Base-by-base conservation (phyloP, 2,113 vertebrate species). In the Chaetorhynchus papuensis region DNA sequence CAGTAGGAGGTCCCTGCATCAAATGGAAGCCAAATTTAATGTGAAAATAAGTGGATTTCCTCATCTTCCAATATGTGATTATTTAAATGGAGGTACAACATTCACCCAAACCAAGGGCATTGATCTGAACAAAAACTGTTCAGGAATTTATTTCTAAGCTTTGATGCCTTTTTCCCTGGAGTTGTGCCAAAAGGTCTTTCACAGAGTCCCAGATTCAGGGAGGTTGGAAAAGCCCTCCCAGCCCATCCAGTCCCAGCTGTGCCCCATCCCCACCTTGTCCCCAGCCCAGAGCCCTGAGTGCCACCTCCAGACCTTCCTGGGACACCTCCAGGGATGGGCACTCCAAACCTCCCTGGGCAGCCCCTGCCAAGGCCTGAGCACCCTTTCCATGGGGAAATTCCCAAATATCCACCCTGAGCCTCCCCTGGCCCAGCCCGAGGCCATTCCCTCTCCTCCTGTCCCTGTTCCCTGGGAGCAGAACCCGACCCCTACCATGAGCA, bases 351-450 rank as follows among this genome's bases (percentile, higher is more conserved):
- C 37, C 56, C 66, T 44, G 66, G 45, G 80, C 56, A 83, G 20
- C 35, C 24, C 57, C 57, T 80, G 1, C 61, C 50, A 31, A 8
- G 6, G 9, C 50, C 61, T 66, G 77, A 37, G 1, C 6, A 1
- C 18, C 50, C 61, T 54, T 80, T 56, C 61, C 50, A 56, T 15
- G 77, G 4, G 26, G 50, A 26, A 66, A 31, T 66, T 66, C 13
- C 77, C 76, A 30, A 19, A 0, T 19, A 21, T 0, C 31, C 60
- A 2, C 4, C 37, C 76, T n/a, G 35, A 2, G 1, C 3, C 31
- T 35, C 0, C 49, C 31, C 50, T 42, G 61, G 26, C 33, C 39
- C 61, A 66, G 33, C 33, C 39, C 37, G 50, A 24, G 33, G 50
- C 50, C 1, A 1, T 15, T 65, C 50, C 61, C 61, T 54, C 41